Evolutionary conservation across 2,113 vertebrate genomes (phyloP), one percentile per base, ranked within the genome.

Genomic region (Neolamprologus tretocephalus): DNA sequence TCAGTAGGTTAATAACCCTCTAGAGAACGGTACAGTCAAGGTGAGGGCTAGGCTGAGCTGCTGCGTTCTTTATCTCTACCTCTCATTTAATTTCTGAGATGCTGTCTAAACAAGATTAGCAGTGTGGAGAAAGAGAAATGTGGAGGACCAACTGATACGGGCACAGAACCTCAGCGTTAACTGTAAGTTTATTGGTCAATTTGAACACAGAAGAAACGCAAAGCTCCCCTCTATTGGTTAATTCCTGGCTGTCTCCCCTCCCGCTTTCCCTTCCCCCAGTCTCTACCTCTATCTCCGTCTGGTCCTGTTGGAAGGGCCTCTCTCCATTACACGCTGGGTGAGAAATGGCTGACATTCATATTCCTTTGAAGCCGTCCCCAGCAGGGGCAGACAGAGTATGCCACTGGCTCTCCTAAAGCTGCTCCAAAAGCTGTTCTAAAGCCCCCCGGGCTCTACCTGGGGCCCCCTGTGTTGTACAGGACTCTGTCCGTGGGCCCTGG

Each of bases 271-370:
- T 23, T 75, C 63, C 73, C 82, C 75, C 45, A 17, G 23, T 31
- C 83, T 66, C 81, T 17, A 8, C 31, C n/a, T 58, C 58, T 55
- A 13, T 47, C 58, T 31, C 66, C 42, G 80, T 73, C 83, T 83
- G 17, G 78, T 86, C 82, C 89, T 84, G 83, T 80, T 87, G 87
- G 90, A 89, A 89, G 89, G 90, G 91, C 91, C 93, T 92, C 92
- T 83, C 81, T 93, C 87, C 90, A 94, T 95, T 88, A 93, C 93
- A 95, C n/a, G 87, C 93, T 87, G 87, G 89, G 89, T 93, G 93
- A 96, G 92, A 96, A 96, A 96, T 90, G 94, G 94, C 95, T 96
- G 96, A 96, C 94, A 87, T 91, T 94, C 94, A 82, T 94, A 93
- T 96, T 96, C 89, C 95, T 96, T 95, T 96, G 95, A 97, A 94